These are phyloP conservation scores for Stegostoma tigrinum DNA, from an alignment of 2,113 vertebrate species.

Conservation along the genomic window DNA sequence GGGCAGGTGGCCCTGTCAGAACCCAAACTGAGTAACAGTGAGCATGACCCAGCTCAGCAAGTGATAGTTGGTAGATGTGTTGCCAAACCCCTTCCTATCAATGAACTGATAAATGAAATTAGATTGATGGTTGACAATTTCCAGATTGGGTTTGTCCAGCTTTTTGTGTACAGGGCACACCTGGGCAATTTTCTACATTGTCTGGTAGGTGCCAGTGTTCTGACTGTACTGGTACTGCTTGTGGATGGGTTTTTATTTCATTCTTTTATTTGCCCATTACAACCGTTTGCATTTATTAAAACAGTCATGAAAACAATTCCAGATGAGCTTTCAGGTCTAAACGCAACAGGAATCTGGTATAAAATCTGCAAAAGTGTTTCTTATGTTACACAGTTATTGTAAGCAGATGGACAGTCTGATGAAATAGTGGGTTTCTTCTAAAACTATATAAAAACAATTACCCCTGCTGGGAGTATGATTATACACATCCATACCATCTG, in stretches of 20 bases:
- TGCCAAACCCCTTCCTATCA: background rate
- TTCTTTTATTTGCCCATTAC: background rate
- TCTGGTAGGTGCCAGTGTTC: background rate
- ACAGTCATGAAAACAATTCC: background rate
- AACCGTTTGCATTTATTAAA: background rate
- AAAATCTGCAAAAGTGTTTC: background rate
- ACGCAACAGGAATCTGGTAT: background rate
- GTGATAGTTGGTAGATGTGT: background rate
- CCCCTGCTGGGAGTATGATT: background rate
- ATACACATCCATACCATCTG: background rate
- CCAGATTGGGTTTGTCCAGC: background rate
- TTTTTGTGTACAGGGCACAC: background rate
- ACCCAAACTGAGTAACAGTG: background rate
- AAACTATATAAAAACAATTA: background rate
- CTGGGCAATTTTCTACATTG: background rate
- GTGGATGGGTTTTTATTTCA: background rate
- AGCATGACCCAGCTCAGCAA: background rate
- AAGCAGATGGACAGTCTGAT: background rate
- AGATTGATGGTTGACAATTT: background rate
- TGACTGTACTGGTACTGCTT: background rate
- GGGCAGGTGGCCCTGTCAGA: background rate
- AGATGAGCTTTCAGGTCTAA: background rate
- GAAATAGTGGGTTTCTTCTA: background rate
- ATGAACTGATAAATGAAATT: background rate
- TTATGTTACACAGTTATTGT: background rate